Evolutionary conservation across 2,797 vertebrate species (phyloP).

Genomic region (Enteromius unitaeniatus): DNA sequence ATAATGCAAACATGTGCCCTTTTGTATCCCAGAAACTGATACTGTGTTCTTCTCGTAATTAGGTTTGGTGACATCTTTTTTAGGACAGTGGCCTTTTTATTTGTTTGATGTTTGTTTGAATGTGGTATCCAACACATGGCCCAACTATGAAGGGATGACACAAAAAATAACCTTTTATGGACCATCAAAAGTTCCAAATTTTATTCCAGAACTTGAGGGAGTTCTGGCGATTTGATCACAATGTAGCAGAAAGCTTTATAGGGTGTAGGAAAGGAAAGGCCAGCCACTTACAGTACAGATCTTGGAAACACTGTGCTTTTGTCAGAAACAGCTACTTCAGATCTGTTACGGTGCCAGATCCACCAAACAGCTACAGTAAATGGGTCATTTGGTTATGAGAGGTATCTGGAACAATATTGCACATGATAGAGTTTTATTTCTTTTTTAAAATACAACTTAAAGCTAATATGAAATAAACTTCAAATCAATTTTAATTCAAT

Average conservation of each 20-base stretch:
- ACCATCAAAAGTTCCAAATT: conserved; percentile 27
- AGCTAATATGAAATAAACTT: neutral
- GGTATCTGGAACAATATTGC: neutral
- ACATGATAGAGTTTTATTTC: neutral
- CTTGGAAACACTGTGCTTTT: conserved; percentile 30
- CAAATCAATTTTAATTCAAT: no score
- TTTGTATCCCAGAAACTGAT: neutral
- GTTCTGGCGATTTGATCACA: conserved; percentile 30
- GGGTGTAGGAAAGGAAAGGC: conserved; percentile 16
- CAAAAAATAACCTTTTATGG: neutral
- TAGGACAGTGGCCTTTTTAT: conserved; percentile 49
- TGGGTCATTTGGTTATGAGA: neutral
- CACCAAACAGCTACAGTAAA: neutral
- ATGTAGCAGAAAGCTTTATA: conserved; percentile 27
- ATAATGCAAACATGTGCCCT: neutral
- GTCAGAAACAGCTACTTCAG: conserved; percentile 30
- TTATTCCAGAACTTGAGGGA: conserved; percentile 8
- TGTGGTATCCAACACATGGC: conserved; percentile 56
- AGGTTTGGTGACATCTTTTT: conserved; percentile 64
- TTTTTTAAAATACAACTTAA: neutral
- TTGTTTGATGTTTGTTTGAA: conserved; percentile 61
- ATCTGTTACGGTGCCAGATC: conserved; percentile 6
- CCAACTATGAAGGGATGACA: conserved; percentile 50
- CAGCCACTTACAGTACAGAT: neutral
- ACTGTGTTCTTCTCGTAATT: conserved; percentile 64